phyloP scores from a whole-genome alignment of 2,113 vertebrate species.

The Zosterops japonicus region DNA sequence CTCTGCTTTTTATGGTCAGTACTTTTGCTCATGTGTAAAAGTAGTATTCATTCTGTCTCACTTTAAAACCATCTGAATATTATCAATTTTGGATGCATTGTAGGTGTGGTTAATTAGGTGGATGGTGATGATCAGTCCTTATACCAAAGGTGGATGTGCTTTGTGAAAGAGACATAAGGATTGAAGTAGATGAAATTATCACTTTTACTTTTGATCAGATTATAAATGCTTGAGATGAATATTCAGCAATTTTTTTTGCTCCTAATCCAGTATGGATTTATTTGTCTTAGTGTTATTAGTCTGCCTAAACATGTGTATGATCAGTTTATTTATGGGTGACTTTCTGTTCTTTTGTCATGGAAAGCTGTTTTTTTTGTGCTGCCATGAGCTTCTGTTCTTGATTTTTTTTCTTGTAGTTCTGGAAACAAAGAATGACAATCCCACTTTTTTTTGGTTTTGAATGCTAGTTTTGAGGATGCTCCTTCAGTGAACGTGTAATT shows the following conservation, averaged over 20 bases:
- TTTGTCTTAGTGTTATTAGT: background rate
- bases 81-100: background rate
- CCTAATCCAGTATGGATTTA: slow-evolving; percentile 31
- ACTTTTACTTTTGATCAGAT: background rate
- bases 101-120: background rate
- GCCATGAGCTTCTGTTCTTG: background rate
- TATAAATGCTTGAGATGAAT: slow-evolving; percentile 1
- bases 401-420: background rate
- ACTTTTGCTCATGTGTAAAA: background rate
- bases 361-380: slow-evolving; percentile 1
- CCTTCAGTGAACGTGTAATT: background rate
- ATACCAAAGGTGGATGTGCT: background rate
- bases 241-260: background rate
- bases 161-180: background rate
- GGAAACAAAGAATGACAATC: background rate
- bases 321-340: slow-evolving; percentile 41
- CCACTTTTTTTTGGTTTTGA: background rate
- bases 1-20: background rate
- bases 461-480: background rate
- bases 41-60: background rate
- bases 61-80: background rate
- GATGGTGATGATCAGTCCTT: background rate
- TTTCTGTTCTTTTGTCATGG: slow-evolving; percentile 16
- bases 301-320: slow-evolving; percentile 41
- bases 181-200: background rate